Conservation (phyloP, 2,888 invertebrate species). For the Scrobipalpa atriplicella region DNA sequence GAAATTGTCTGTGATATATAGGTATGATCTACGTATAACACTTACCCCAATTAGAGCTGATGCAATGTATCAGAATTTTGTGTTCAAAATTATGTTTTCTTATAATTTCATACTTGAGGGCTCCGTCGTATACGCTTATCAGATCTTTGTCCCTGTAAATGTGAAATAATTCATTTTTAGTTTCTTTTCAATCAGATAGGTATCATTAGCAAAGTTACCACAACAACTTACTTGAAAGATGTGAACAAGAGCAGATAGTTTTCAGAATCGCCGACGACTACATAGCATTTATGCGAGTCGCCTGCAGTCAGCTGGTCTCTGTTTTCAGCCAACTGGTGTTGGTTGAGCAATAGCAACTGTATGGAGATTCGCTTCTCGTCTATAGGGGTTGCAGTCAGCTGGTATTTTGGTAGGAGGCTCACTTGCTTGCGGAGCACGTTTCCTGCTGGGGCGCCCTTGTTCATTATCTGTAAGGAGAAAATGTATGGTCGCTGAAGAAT, state of each 20-base stretch:
- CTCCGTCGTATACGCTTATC: constrained; percentile 68
- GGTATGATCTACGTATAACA: constrained; percentile 23
- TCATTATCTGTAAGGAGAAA: constrained; percentile 82
- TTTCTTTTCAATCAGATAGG: not conserved
- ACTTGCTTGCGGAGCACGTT: constrained; percentile 85
- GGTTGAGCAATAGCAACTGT: constrained; percentile 69
- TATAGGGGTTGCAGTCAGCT: constrained; percentile 63
- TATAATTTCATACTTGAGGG: constrained; percentile 66
- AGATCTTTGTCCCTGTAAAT: constrained; percentile 70
- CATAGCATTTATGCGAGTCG: constrained; percentile 75
- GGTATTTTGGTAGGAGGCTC: constrained; percentile 84
- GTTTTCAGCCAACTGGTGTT: constrained; percentile 66
- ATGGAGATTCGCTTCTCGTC: constrained; percentile 59
- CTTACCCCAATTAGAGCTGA: constrained; percentile 84
- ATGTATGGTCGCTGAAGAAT: not conserved
- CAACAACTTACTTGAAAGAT: constrained; percentile 77
- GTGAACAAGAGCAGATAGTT: constrained; percentile 83
- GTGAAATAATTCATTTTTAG: not conserved
- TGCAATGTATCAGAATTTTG: constrained; percentile 78
- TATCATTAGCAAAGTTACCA: not conserved
- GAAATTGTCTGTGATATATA: no score
- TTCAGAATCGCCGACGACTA: constrained; percentile 86
- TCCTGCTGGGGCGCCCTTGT: constrained; percentile 88
- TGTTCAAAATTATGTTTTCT: constrained; percentile 66
- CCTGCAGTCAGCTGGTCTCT: constrained; percentile 73